Percentiles rank a stretch among this genome's conserved stretches.
phyloP scores from a whole-genome alignment of 2,113 vertebrate species.

The Amblyornis subalaris region DNA sequence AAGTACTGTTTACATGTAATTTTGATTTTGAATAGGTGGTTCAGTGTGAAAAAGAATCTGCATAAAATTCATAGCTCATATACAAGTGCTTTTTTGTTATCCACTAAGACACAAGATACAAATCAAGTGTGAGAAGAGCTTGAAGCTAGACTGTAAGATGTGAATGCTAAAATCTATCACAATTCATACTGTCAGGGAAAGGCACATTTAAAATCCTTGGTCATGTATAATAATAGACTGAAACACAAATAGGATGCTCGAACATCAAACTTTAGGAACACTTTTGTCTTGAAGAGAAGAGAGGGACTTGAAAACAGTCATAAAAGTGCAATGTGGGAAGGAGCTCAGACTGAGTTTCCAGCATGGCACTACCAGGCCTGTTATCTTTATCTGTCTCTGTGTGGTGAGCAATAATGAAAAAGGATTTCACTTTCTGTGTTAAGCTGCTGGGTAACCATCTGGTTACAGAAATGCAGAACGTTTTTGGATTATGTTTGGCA shows the following conservation, averaged over 20 bases:
- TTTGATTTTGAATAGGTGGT: neutral
- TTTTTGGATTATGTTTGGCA: neutral
- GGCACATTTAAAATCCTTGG: neutral
- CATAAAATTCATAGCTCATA: neutral
- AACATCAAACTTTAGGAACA: neutral
- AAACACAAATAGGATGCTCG: neutral
- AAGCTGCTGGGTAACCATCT: neutral
- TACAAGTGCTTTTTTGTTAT: neutral
- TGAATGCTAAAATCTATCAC: slow-evolving; percentile 26
- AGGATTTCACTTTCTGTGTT: neutral
- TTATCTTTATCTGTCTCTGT: neutral
- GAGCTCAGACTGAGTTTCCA: neutral
- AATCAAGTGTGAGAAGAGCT: slow-evolving; percentile 45
- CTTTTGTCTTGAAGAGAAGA: neutral
- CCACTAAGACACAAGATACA: neutral
- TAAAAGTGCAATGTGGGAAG: neutral
- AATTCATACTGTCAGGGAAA: slow-evolving; percentile 5
- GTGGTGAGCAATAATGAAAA: neutral
- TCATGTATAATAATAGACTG: slow-evolving; percentile 10
- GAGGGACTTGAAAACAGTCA: neutral
- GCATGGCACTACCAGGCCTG: neutral
- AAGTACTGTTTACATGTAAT: neutral
- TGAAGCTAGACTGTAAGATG: slow-evolving; percentile 11
- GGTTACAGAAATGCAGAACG: neutral
- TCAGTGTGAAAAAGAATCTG: neutral